Base-by-base conservation (phyloP, 1,140 invertebrate genomes). In the Drosophila obscura region DNA sequence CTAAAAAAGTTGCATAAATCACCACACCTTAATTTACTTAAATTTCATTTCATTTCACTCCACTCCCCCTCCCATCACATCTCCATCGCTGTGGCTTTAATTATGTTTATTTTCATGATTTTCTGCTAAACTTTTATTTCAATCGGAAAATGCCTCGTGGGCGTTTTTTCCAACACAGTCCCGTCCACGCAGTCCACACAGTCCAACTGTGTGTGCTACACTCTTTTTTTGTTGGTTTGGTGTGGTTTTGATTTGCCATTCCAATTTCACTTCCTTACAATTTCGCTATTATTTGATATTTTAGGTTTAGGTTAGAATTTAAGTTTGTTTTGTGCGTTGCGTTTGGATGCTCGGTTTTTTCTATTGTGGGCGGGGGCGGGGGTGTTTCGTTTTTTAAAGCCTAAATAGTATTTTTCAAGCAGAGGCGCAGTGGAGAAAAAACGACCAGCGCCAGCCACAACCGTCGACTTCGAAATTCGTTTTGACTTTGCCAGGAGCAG, bases 11-110 rank as follows among this genome's bases (percentile, higher is more conserved):
- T 91, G 90, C 89, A 91, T 91, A 91, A 91, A 91, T 90, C 85
- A 91, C 90, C 90, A 91, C 90, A 90, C 90, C 90, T 91, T 91
- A 91, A 91, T 91, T 91, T 91, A 90, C 73, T 90, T 90, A 78
- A 83, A 80, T 71, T 51, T 44, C 76, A 31, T 62, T 68, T 75
- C 26, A 48, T 35, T 43, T n/a, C 24, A 11, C 24, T 9, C 28
- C 50, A 31, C 50, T 35, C 8, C 16, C 22, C 22, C 46, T 13
- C 5, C 26, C 6, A 7, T 7, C 26, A 1, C 26, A 28, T 28
- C 26, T 1, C 4, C 11, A 4, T 39, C 35, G 11, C 13, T 39
- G 35, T 26, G 24, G 11, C 22, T 43, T 50, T 73, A 39, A 55
- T 63, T 49, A 44, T 62, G 5, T 50, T 56, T 58, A 50, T 26